A percentile compares a stretch with the other conserved stretches of the same genome.
Conservation (phyloP, 2,797 vertebrate genomes). For the Poecile montanus region DNA sequence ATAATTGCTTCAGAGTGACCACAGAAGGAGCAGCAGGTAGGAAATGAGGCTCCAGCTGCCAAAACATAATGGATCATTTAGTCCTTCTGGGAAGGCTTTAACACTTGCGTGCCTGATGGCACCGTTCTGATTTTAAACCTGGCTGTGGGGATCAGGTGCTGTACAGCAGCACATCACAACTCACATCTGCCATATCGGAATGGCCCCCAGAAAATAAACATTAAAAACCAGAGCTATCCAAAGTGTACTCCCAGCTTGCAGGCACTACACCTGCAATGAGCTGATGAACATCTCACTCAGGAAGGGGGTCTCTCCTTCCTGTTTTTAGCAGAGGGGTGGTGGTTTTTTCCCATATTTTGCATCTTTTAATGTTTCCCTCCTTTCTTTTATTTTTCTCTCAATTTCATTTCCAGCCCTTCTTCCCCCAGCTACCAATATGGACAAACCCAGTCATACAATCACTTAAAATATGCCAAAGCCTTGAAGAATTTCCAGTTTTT, state of each 20-base stretch:
- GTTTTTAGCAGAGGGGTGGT: fast-evolving
- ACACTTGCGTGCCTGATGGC: background rate
- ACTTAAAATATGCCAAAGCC: background rate
- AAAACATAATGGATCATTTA: conserved; percentile 53
- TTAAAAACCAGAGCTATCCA: background rate
- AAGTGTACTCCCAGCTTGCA: background rate
- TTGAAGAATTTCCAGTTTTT: background rate
- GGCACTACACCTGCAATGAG: background rate
- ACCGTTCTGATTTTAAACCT: background rate
- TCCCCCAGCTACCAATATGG: background rate
- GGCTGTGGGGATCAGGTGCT: background rate
- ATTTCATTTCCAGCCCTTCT: background rate
- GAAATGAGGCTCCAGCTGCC: conserved; percentile 44
- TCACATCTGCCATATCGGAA: background rate
- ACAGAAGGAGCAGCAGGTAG: conserved; percentile 54
- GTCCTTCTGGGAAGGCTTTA: conserved; percentile 29
- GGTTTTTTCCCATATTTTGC: background rate
- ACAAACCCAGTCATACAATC: background rate
- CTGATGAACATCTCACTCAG: background rate
- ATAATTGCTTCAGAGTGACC: conserved; percentile 45
- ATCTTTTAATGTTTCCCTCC: background rate
- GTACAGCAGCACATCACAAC: background rate
- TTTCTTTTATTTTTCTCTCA: background rate
- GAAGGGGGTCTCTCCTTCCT: background rate
- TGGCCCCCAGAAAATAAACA: background rate